Evolutionary conservation across 2,797 vertebrate genomes (phyloP).

Genomic region (Halcyon leucocephala): DNA sequence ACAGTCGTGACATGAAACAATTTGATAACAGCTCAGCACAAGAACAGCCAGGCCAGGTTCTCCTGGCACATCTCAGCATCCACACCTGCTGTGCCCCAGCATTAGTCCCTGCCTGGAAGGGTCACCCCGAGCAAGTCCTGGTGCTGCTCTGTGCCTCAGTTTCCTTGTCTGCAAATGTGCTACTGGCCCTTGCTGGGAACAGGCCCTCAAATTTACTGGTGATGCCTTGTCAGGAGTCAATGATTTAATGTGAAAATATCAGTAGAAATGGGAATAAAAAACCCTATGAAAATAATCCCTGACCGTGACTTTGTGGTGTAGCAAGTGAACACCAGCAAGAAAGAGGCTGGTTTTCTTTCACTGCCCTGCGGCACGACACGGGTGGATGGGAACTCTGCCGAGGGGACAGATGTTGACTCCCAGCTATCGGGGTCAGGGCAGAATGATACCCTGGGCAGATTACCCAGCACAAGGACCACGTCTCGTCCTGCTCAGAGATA

Average conservation of each 20-base stretch:
- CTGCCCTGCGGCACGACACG: accelerated
- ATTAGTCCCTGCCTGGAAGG: not conserved
- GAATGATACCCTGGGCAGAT: not conserved
- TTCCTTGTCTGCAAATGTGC: not conserved
- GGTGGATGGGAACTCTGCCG: not conserved
- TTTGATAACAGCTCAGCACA: not conserved
- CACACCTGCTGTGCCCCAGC: not conserved
- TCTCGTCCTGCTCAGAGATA: accelerated
- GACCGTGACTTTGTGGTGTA: not conserved
- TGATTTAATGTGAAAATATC: not conserved
- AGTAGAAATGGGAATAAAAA: not conserved
- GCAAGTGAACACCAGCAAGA: not conserved
- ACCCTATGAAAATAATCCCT: not conserved
- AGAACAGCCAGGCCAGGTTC: not conserved
- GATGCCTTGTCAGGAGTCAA: no score
- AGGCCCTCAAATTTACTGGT: not conserved
- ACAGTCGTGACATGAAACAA: not conserved
- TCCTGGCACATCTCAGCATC: not conserved
- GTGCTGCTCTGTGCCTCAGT: not conserved
- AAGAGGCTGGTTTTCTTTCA: not conserved
- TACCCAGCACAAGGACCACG: accelerated
- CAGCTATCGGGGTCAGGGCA: not conserved
- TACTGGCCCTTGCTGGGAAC: not conserved
- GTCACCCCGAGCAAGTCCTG: accelerated
- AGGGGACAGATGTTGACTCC: not conserved